Base-by-base conservation (phyloP, 37 sponge, comb jelly and placozoan genomes). In the Haliclona indistincta region DNA sequence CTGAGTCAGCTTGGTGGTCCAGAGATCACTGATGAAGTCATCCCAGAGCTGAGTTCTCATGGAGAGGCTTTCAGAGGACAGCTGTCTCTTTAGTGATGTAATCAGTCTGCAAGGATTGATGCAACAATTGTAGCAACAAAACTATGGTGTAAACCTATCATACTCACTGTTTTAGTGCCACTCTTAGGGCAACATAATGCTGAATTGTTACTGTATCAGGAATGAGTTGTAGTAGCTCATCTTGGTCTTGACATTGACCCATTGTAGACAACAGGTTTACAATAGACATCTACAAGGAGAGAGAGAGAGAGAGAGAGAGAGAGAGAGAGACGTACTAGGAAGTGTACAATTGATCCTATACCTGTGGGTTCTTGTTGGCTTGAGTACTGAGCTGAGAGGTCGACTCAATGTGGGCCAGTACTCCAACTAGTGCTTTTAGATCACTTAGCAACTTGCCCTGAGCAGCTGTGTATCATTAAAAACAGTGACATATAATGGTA, bases 101-200 rank as follows among this genome's bases (percentile, higher is more conserved):
- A 58, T 25, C 26, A 58, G 6, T 26, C 60, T 58, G n/a, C 51
- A 17, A 17, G 13, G 15, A 17, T 47, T 47, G 10, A 47, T 47
- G 51, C 10, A 47, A 47, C 15, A 47, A 17, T 47, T 15, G 10
- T 17, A 47, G 10, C 13, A 47, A 17, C n/a, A n/a, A 58, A 58
- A 25, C n/a, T 25, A 58, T 25, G 60, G 60, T 25, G n/a, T 25
- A 8, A 58, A 43, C 2, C 1, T 68, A 29, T 28, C 69, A 25
- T n/a, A n/a, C 69, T 40, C 58, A 86, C 86, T 68, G 54, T 67
- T 80, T 78, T 10, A 79, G 66, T 7, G 39, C 56, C 6, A 86
- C 26, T 32, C 86, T 62, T 38, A 86, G 45, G 8, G 60, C 37
- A 8, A 86, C 86, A 66, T 79, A 86, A 68, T 86, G 29, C 65